A percentile compares a stretch with the other conserved stretches of the same genome.
These are phyloP conservation scores for Delphinus delphis DNA, from an alignment of 2,113 vertebrate genomes.

Conservation along the genomic window DNA sequence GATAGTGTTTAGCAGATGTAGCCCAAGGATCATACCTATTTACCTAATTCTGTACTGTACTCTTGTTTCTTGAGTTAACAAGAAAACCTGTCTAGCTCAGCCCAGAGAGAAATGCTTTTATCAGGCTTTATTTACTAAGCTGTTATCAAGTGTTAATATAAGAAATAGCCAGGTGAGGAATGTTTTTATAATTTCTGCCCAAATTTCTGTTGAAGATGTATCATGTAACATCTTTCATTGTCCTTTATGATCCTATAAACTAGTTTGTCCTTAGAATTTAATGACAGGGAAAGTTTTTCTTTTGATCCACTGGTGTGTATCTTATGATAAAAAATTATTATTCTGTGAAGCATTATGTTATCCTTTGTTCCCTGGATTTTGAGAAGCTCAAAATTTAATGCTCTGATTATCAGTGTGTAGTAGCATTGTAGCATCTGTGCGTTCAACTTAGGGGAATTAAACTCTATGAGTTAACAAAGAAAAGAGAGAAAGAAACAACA, in stretches of 20 bases:
- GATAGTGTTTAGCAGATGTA: background rate
- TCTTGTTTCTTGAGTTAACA: background rate
- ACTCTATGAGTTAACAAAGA: background rate
- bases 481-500: background rate
- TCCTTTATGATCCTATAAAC: background rate
- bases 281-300: background rate
- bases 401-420: background rate
- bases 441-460: background rate
- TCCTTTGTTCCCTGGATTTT: background rate
- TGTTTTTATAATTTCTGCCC: conserved; percentile 5
- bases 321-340: background rate
- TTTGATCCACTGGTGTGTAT: background rate
- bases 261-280: background rate
- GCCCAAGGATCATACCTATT: background rate
- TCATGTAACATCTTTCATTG: background rate
- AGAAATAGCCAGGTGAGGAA: background rate
- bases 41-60: background rate
- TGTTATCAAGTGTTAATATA: background rate
- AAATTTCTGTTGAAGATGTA: background rate
- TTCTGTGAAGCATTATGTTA: background rate
- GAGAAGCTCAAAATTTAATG: conserved; percentile 1
- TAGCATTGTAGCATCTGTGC: background rate
- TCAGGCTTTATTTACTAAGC: background rate
- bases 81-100: background rate
- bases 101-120: background rate